Conservation (phyloP, 2,888 invertebrate genomes). For the Xanthia togata region DNA sequence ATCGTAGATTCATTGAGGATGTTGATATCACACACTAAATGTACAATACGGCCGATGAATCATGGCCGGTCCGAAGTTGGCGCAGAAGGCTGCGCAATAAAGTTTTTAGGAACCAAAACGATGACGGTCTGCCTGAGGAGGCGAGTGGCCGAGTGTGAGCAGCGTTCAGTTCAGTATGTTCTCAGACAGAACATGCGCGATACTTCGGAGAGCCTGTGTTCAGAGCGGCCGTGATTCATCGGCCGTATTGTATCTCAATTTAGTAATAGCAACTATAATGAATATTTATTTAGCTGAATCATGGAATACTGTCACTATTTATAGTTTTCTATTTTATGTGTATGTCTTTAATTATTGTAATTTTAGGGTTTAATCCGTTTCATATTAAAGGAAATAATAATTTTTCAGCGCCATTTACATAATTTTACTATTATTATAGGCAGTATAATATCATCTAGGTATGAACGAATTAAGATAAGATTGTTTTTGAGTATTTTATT, state of each 20-base stretch:
- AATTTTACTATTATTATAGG: not conserved
- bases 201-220: no score
- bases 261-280: not conserved
- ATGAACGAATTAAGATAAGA: not conserved
- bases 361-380: not conserved
- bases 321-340: not conserved
- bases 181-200: no score
- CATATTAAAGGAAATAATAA: not conserved
- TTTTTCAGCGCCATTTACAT: conserved; percentile 9
- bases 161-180: no score
- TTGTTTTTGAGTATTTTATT: conserved; percentile 5
- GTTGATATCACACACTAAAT: not conserved
- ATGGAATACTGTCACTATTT: no score
- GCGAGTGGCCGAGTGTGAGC: no score
- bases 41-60: not conserved
- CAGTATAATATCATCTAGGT: not conserved
- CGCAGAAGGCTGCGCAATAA: no score
- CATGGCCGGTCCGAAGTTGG: no score
- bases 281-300: not conserved
- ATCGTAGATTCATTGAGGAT: not conserved
- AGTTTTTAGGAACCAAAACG: no score
- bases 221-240: no score
- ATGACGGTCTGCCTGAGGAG: no score
- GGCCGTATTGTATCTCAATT: not conserved
- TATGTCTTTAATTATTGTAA: not conserved